Conservation (phyloP, 2,888 invertebrate genomes). For the Idaea aversata region DNA sequence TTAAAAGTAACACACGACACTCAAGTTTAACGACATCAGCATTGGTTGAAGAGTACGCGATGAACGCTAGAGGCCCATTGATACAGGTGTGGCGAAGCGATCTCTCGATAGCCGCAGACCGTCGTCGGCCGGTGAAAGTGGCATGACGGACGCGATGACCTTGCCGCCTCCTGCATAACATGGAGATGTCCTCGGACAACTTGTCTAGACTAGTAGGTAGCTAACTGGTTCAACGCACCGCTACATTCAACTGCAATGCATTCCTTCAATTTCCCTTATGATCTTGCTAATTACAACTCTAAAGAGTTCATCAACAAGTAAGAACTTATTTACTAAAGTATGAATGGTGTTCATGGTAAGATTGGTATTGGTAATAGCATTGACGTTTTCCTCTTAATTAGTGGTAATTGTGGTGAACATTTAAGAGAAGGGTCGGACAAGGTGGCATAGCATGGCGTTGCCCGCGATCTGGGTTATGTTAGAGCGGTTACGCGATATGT, state of each 20-base stretch:
- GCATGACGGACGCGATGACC: constrained; percentile 52
- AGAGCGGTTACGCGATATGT: constrained; percentile 41
- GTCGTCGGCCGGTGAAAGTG: constrained; percentile 55
- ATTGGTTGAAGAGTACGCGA: background rate
- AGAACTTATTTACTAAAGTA: background rate
- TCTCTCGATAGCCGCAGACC: constrained; percentile 30
- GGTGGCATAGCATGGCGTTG: constrained; percentile 49
- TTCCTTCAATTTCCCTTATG: constrained; percentile 20
- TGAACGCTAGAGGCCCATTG: constrained; percentile 2
- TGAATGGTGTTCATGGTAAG: background rate
- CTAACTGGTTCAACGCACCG: constrained; percentile 19
- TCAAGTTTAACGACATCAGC: background rate
- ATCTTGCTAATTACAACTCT: background rate
- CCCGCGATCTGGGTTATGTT: constrained; percentile 56
- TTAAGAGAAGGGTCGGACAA: constrained; percentile 57
- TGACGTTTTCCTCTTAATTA: constrained; percentile 35
- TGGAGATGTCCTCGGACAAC: constrained; percentile 31
- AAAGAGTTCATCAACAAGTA: background rate
- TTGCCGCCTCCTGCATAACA: constrained; percentile 48
- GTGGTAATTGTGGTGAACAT: constrained; percentile 44
- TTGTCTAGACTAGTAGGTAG: constrained; percentile 20
- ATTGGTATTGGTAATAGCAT: constrained; percentile 6
- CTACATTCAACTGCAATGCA: constrained; percentile 11
- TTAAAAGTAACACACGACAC: background rate
- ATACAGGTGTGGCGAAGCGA: background rate